A percentile compares a stretch with the other conserved stretches of the same genome.
phyloP scores from a whole-genome alignment of 2,888 invertebrate species.

The Chaetogeoica ovagalla region DNA sequence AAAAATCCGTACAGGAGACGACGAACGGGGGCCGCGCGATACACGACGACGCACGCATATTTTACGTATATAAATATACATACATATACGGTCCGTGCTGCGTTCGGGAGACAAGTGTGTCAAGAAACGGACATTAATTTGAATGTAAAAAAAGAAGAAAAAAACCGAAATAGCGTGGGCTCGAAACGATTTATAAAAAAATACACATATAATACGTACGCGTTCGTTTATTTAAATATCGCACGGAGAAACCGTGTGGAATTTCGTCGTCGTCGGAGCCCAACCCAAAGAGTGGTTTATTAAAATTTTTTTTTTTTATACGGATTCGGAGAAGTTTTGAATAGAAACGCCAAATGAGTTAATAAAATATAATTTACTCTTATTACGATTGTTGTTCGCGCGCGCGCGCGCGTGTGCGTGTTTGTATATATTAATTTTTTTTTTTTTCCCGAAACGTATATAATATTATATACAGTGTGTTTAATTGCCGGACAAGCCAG shows the following conservation, averaged over 20 bases:
- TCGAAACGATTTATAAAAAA: slow-evolving; percentile 11
- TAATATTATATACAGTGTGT: slow-evolving; percentile 19
- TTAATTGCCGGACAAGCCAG: slow-evolving; percentile 43
- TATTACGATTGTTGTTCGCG: slow-evolving; percentile 39
- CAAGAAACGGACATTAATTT: slow-evolving; percentile 51
- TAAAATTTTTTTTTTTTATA: slow-evolving; percentile 12
- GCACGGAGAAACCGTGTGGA: slow-evolving; percentile 41
- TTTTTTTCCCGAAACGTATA: neutral
- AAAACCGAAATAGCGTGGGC: slow-evolving; percentile 46
- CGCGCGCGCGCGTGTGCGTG: neutral
- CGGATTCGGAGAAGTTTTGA: slow-evolving; percentile 40
- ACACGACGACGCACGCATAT: too few relatives aligned
- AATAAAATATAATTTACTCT: slow-evolving; percentile 46
- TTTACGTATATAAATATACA: neutral
- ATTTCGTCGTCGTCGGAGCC: slow-evolving; percentile 35
- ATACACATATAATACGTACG: neutral
- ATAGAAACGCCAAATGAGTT: slow-evolving; percentile 45
- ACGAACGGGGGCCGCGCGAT: slow-evolving; percentile 11
- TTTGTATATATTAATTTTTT: neutral
- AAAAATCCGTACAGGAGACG: slow-evolving; percentile 4
- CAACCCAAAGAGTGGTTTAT: slow-evolving; percentile 45
- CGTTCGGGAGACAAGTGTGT: slow-evolving; percentile 39
- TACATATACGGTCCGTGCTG: neutral
- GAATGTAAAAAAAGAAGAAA: slow-evolving; percentile 27
- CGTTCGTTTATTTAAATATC: slow-evolving; percentile 41